Conservation (phyloP, 2,113 vertebrate genomes). For the Sapayoa aenigma region DNA sequence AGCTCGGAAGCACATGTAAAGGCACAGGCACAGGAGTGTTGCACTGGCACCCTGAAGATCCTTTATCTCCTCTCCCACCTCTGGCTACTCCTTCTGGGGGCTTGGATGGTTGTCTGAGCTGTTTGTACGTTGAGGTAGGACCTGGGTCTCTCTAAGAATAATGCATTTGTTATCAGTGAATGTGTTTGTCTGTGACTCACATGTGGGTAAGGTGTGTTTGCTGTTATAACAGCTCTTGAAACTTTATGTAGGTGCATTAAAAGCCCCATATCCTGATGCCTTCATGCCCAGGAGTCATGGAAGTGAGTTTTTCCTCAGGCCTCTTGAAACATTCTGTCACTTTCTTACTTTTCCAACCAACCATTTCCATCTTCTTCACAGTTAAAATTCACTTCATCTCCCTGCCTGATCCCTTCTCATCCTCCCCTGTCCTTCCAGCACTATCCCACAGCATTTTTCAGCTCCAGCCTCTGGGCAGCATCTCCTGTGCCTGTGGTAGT, state of each 20-base stretch:
- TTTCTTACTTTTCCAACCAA: not conserved
- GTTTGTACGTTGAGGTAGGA: not conserved
- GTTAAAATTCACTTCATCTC: not conserved
- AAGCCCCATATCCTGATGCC: slow-evolving; percentile 7
- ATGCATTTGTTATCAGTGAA: slow-evolving; percentile 25
- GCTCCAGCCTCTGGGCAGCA: not conserved
- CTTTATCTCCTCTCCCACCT: slow-evolving; percentile 13
- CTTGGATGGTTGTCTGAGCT: not conserved
- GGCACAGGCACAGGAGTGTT: not conserved
- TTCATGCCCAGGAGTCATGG: not conserved
- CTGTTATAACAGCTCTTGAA: slow-evolving; percentile 45
- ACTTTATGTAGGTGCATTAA: not conserved
- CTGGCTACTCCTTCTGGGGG: not conserved
- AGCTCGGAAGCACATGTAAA: not conserved
- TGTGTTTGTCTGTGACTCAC: slow-evolving; percentile 55
- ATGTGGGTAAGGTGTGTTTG: slow-evolving; percentile 49
- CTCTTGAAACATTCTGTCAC: not conserved
- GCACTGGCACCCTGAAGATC: not conserved
- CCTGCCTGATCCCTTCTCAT: not conserved
- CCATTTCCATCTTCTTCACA: not conserved
- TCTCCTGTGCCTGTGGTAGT: not conserved
- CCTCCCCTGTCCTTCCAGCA: not conserved
- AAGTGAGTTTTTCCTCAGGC: not conserved
- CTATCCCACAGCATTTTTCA: not conserved
- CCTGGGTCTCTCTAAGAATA: slow-evolving; percentile 39